Conservation (phyloP, 2,888 invertebrate genomes). For the Dugesia japonica region DNA sequence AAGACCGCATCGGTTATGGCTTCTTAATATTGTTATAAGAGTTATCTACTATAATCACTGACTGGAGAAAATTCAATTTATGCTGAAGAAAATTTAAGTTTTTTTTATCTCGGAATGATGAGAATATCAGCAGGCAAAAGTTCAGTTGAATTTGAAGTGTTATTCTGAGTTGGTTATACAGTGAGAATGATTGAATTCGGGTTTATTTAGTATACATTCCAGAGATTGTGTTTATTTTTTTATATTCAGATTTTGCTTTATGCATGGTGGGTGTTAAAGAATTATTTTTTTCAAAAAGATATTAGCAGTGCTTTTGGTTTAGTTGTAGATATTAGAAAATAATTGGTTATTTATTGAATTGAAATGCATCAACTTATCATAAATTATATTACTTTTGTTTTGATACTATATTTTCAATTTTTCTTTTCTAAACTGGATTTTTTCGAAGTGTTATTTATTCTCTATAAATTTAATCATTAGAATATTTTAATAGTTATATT, state of each 20-base stretch:
- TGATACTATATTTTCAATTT: no score
- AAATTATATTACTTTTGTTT: neutral
- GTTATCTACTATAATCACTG: slow-evolving; percentile 10
- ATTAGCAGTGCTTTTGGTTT: neutral
- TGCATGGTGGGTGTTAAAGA: no score
- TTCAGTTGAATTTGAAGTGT: neutral
- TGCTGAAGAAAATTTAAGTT: neutral
- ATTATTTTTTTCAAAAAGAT: no score
- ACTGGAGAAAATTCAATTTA: slow-evolving; percentile 16
- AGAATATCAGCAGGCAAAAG: neutral
- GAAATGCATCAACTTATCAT: neutral
- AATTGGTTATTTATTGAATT: neutral
- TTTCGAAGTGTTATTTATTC: no score
- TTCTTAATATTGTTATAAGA: slow-evolving; percentile 16
- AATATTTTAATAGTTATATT: no score
- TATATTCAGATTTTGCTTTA: no score
- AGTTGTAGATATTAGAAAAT: neutral
- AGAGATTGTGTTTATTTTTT: no score
- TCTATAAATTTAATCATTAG: no score
- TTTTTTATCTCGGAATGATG: neutral
- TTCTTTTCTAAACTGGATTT: no score
- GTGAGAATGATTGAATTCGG: neutral
- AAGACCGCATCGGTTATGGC: slow-evolving; percentile 20
- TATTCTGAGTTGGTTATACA: neutral
- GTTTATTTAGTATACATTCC: no score